A percentile compares a stretch with the other conserved stretches of the same genome.
Evolutionary conservation across 2,888 invertebrate genomes (phyloP).

Genomic region (Drosophila neonasuta): DNA sequence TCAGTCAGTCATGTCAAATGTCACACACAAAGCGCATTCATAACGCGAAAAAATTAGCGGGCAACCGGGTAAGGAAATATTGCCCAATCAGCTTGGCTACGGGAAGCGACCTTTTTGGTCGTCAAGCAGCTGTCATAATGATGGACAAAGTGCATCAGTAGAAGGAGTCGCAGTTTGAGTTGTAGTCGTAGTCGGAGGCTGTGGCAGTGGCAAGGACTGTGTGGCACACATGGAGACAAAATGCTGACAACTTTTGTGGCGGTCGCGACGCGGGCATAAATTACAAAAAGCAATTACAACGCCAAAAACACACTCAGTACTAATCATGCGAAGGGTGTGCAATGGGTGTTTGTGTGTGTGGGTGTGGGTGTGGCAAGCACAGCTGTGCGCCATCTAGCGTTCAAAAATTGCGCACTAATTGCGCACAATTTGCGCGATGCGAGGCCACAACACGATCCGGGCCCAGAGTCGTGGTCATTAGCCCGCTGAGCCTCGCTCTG

Average conservation of each 20-base stretch:
- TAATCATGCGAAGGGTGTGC: conserved; percentile 53
- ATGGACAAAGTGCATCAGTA: conserved; percentile 75
- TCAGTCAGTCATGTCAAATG: conserved; percentile 63
- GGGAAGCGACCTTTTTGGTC: conserved; percentile 62
- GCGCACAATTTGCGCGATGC: conserved; percentile 68
- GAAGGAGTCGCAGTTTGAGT: background rate
- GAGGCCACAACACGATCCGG: conserved; percentile 8
- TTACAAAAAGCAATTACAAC: conserved; percentile 75
- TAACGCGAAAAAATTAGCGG: conserved; percentile 63
- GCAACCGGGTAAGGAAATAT: conserved; percentile 61
- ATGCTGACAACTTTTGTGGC: conserved; percentile 64
- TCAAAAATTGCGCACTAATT: conserved; percentile 75
- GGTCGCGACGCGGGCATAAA: conserved; percentile 58
- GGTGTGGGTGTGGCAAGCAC: conserved; percentile 43
- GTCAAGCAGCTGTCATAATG: conserved; percentile 77
- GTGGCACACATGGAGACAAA: conserved; percentile 60
- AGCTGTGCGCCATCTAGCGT: conserved; percentile 73
- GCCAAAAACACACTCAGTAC: conserved; percentile 70
- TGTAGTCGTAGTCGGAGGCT: background rate
- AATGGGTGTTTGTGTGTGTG: conserved; percentile 24
- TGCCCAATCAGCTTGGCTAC: conserved; percentile 62
- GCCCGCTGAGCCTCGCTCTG: conserved; percentile 13
- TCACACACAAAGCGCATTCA: conserved; percentile 71
- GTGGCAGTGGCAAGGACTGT: background rate
- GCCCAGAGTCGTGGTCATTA: conserved; percentile 59